A percentile compares a stretch with the other conserved stretches of the same genome.
These are phyloP conservation scores for Motacilla alba DNA, from an alignment of 2,113 vertebrate genomes.

Conservation along the genomic window DNA sequence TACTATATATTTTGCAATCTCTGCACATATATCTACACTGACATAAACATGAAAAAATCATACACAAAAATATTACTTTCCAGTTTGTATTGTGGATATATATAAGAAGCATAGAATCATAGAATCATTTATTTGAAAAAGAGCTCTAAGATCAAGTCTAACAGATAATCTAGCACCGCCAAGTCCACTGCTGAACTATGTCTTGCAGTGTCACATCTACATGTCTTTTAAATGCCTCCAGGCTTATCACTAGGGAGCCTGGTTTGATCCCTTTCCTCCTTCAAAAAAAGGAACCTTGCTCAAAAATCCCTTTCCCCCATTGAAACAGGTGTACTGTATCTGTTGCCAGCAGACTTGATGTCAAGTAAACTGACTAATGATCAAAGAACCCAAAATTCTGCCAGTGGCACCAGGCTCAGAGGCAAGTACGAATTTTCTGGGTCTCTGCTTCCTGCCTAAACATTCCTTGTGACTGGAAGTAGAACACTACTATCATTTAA, in stretches of 20 bases:
- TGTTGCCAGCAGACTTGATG: neutral
- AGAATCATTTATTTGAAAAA: neutral
- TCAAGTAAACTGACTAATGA: neutral
- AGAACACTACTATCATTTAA: neutral
- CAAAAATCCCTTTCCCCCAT: neutral
- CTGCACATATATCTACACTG: neutral
- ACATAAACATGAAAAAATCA: neutral
- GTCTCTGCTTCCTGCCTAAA: neutral
- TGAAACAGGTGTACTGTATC: neutral
- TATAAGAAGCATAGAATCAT: neutral
- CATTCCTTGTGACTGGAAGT: neutral
- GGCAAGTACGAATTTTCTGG: neutral
- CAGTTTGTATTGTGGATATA: neutral
- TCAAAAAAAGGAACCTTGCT: neutral
- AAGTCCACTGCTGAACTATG: neutral
- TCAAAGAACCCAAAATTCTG: neutral
- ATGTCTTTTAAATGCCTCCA: neutral
- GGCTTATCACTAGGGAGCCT: neutral
- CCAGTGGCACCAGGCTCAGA: neutral
- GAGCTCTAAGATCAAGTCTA: neutral
- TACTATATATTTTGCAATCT: neutral
- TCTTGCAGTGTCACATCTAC: neutral
- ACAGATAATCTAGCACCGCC: neutral
- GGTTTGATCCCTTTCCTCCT: neutral
- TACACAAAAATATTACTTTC: neutral